These are phyloP conservation scores for Agapostemon virescens DNA, from an alignment of 2,888 invertebrate genomes.

Conservation along the genomic window DNA sequence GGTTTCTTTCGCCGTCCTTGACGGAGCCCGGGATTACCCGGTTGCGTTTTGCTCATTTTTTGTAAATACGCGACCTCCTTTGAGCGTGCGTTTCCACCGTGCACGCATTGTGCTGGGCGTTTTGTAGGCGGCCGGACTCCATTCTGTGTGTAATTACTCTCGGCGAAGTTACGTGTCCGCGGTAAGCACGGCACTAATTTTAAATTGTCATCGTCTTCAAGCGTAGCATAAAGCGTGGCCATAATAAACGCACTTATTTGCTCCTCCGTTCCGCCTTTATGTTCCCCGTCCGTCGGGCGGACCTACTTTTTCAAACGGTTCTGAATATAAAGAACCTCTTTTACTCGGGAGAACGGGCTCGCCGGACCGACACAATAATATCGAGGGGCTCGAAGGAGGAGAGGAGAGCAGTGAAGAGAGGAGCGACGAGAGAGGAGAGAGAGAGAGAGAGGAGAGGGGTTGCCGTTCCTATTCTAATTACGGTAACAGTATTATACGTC, in stretches of 20 bases:
- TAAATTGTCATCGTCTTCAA: constrained; percentile 50
- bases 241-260: constrained; percentile 53
- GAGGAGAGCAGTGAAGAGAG: not conserved
- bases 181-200: constrained; percentile 37
- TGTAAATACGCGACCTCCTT: constrained; percentile 10
- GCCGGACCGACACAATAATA: constrained; percentile 34
- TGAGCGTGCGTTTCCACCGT: constrained; percentile 1
- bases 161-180: constrained; percentile 34
- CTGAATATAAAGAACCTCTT: constrained; percentile 48
- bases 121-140: constrained; percentile 13
- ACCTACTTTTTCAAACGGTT: constrained; percentile 44
- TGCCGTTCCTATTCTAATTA: constrained; percentile 56
- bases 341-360: constrained; percentile 4
- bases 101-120: not conserved
- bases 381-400: not conserved
- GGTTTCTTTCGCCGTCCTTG: not conserved
- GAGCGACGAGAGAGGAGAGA: not conserved
- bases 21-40: not conserved
- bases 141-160: constrained; percentile 43
- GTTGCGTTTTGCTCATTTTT: constrained; percentile 8
- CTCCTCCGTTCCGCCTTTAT: constrained; percentile 31
- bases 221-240: constrained; percentile 23
- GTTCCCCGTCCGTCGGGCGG: not conserved
- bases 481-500: constrained; percentile 46
- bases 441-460: not conserved